Percentiles rank a stretch among this genome's conserved stretches.
Evolutionary conservation across 2,797 vertebrate genomes (phyloP).

Genomic region (Manis javanica): DNA sequence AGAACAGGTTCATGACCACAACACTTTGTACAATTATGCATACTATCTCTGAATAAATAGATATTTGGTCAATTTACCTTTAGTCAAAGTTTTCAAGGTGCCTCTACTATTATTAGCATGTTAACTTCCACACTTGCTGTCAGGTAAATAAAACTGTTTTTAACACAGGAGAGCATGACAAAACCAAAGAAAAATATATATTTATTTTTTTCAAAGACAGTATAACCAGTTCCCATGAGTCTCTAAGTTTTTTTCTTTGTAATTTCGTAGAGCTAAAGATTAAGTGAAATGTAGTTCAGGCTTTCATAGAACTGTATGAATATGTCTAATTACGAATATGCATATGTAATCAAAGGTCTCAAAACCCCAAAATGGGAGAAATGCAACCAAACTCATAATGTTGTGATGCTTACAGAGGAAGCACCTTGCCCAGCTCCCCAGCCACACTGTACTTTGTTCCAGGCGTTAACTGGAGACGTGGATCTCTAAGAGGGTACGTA

Average conservation of each 20-base stretch:
- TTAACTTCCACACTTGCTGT: not conserved
- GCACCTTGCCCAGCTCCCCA: not conserved
- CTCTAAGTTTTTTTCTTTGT: not conserved
- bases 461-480: not conserved
- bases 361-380: conserved; percentile 22
- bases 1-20: not conserved
- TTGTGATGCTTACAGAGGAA: not conserved
- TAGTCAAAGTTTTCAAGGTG: not conserved
- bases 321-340: not conserved
- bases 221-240: not conserved
- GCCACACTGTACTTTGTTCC: not conserved
- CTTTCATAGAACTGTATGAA: not conserved
- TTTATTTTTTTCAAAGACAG: not conserved
- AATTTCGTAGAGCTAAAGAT: not conserved
- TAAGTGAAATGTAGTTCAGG: conserved; percentile 2
- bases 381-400: not conserved
- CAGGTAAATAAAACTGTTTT: not conserved
- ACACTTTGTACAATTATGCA: not conserved
- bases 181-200: not conserved
- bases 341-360: not conserved
- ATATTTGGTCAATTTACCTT: not conserved
- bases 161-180: not conserved
- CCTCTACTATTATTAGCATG: not conserved
- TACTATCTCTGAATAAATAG: not conserved
- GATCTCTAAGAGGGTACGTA: not conserved